phyloP scores from a whole-genome alignment of 2,888 invertebrate species.

The Drosophila pullipes region DNA sequence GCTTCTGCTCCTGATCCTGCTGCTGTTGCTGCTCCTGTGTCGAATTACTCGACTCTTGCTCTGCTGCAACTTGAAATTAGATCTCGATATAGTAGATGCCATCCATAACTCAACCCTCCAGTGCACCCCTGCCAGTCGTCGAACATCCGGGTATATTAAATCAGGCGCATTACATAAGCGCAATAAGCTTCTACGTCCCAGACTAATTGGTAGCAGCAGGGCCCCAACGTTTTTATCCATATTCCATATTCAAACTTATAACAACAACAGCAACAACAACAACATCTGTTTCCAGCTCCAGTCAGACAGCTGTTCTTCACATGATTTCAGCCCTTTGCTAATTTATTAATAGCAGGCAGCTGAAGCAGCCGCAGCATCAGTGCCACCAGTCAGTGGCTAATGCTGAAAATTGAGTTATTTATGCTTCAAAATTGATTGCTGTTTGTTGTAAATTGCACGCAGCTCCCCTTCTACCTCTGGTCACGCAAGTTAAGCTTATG shows the following conservation, averaged over 20 bases:
- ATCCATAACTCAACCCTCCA: not conserved
- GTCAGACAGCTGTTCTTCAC: conserved; percentile 26
- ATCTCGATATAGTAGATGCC: conserved; percentile 42
- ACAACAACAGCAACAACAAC: not conserved
- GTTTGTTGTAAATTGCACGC: conserved; percentile 63
- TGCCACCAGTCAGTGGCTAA: conserved; percentile 36
- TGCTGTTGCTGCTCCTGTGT: conserved; percentile 17
- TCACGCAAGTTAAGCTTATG: conserved; percentile 27
- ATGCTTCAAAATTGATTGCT: conserved; percentile 77
- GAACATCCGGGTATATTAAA: conserved; percentile 3
- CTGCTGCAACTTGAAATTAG: conserved; percentile 58
- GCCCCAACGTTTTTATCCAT: conserved; percentile 9
- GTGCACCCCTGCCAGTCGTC: not conserved
- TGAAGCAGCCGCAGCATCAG: not conserved
- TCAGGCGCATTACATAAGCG: conserved; percentile 22
- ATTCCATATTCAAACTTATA: conserved; percentile 26
- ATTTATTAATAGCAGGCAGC: conserved; percentile 65
- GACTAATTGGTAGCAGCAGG: conserved; percentile 40
- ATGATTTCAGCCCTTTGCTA: conserved; percentile 36
- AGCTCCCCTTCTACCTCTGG: conserved; percentile 4
- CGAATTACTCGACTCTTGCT: conserved; percentile 51
- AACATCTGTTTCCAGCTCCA: conserved; percentile 9
- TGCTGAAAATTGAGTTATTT: conserved; percentile 77
- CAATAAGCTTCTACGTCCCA: conserved; percentile 22
- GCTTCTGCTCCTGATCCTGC: conserved; percentile 8